These are phyloP conservation scores for Metallyticus violacea DNA, from an alignment of 2,888 invertebrate genomes.

Conservation along the genomic window DNA sequence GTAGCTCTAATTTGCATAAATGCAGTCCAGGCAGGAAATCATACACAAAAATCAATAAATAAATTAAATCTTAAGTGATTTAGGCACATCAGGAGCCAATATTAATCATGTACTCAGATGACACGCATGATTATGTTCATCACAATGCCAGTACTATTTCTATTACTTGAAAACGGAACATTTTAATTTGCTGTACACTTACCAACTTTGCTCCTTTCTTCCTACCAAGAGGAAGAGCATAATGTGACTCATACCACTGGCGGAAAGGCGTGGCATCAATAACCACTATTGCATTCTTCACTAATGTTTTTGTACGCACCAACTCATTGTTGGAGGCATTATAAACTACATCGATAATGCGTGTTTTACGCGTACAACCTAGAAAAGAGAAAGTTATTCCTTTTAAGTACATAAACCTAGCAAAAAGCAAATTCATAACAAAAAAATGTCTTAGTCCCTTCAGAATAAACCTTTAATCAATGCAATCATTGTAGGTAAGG, in stretches of 20 bases:
- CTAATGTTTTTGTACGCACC: constrained; percentile 98
- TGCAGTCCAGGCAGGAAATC: no score
- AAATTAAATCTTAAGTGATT: no score
- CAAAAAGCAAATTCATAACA: neutral
- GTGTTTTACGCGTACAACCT: constrained; percentile 90
- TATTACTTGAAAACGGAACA: neutral
- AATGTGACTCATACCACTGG: constrained; percentile 99
- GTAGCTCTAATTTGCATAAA: no score
- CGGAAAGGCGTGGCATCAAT: constrained; percentile 98
- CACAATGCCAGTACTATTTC: neutral
- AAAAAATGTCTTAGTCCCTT: neutral
- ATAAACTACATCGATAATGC: constrained; percentile 99
- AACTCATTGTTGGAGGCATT: constrained; percentile 99
- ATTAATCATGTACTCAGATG: constrained; percentile 30
- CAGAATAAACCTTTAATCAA: neutral
- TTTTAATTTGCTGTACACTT: constrained; percentile 39
- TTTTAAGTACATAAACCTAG: no score
- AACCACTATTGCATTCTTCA: constrained; percentile 96
- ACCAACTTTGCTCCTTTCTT: constrained; percentile 95
- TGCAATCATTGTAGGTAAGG: constrained; percentile 27
- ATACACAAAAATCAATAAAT: no score
- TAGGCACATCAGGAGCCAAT: constrained; percentile 4
- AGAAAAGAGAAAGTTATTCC: constrained; percentile 37
- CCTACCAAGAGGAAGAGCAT: constrained; percentile 90
- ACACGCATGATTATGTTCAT: constrained; percentile 29